phyloP scores from a whole-genome alignment of 2,113 vertebrate genomes.

The Euleptes europaea region DNA sequence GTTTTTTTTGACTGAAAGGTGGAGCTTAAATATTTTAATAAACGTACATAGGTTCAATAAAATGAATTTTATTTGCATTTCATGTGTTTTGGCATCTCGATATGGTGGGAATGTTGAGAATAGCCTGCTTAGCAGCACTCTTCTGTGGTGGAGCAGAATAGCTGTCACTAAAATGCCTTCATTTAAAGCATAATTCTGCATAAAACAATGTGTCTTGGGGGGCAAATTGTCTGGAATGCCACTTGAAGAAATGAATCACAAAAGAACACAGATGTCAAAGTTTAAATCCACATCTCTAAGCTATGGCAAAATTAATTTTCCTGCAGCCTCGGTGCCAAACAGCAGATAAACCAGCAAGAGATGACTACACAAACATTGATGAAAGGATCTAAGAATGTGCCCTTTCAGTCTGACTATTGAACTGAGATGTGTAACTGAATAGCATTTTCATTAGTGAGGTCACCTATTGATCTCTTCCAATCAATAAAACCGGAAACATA shows the following conservation, averaged over 20 bases:
- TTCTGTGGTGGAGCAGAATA: background rate
- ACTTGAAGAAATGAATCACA: background rate
- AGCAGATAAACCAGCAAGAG: background rate
- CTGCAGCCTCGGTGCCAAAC: background rate
- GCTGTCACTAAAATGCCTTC: background rate
- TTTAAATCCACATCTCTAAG: background rate
- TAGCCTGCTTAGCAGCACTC: background rate
- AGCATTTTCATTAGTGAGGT: constrained; percentile 32
- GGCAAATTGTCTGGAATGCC: background rate
- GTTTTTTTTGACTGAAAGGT: no score
- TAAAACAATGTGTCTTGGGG: background rate
- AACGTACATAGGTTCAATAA: no score
- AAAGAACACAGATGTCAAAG: background rate
- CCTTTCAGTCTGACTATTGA: constrained; percentile 25
- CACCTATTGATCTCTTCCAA: constrained; percentile 7
- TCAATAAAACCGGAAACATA: constrained; percentile 1
- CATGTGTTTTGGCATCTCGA: background rate
- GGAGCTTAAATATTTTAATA: no score
- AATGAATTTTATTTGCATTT: background rate
- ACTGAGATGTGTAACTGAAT: constrained; percentile 17
- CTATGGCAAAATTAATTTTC: constrained; percentile 6
- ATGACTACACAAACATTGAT: constrained; percentile 9
- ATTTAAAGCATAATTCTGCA: background rate
- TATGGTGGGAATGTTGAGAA: background rate
- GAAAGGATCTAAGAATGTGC: background rate